phyloP scores from a whole-genome alignment of 2,888 invertebrate species.

The Philopedon plagiatum region DNA sequence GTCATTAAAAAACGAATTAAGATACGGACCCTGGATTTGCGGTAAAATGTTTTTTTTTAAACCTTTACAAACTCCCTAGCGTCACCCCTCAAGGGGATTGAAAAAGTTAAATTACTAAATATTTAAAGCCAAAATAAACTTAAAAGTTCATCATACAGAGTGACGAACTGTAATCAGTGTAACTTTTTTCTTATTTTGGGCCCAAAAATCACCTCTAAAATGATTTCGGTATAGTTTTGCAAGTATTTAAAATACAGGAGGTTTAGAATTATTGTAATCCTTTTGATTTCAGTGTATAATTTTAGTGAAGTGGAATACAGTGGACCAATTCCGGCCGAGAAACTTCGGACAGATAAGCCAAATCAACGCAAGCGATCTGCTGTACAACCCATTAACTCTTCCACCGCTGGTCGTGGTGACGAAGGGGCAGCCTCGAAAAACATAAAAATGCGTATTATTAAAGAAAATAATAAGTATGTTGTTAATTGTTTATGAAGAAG shows the following conservation, averaged over 20 bases:
- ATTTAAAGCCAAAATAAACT: too few species aligned
- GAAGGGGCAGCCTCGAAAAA: neutral
- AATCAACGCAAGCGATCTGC: neutral
- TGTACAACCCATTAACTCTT: neutral
- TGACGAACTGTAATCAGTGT: too few species aligned
- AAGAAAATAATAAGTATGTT: neutral
- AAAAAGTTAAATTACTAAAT: too few species aligned
- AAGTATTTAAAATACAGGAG: too few species aligned
- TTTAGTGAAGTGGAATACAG: neutral
- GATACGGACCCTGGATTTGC: too few species aligned
- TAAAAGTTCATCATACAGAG: too few species aligned
- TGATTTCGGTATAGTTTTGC: neutral
- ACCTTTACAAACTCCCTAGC: too few species aligned
- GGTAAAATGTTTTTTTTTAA: too few species aligned
- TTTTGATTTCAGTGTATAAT: conserved; percentile 14
- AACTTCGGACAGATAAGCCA: neutral
- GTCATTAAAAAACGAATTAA: too few species aligned
- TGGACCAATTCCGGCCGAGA: neutral
- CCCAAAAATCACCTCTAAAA: too few species aligned
- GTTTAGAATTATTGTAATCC: neutral
- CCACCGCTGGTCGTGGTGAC: neutral
- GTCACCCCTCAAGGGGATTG: too few species aligned
- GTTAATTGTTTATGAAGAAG: neutral
- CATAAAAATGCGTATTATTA: neutral
- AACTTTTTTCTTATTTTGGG: too few species aligned